phyloP scores from a whole-genome alignment of 2,113 vertebrate genomes.

The Daphoenositta chrysoptera region DNA sequence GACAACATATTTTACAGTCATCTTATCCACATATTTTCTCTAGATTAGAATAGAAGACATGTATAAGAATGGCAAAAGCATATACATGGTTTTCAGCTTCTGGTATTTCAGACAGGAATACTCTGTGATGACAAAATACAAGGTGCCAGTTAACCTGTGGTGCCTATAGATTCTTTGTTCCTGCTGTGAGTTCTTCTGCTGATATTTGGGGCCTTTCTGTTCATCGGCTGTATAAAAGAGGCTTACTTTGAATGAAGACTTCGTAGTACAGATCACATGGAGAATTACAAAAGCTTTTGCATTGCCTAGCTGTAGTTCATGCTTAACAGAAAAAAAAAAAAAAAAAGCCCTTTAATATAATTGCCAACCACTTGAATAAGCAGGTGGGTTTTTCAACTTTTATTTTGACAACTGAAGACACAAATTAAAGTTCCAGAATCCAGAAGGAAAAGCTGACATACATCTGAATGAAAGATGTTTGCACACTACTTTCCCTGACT shows the following conservation, averaged over 20 bases:
- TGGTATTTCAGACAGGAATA: background rate
- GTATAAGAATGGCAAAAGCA: background rate
- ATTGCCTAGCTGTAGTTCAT: background rate
- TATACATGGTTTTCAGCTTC: background rate
- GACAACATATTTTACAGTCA: background rate
- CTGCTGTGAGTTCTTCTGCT: background rate
- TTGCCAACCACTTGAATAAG: background rate
- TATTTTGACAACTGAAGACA: background rate
- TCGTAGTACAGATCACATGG: background rate
- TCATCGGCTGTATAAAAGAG: background rate
- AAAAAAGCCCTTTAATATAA: background rate
- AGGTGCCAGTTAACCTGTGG: background rate
- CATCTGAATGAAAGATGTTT: background rate
- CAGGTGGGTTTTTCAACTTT: background rate
- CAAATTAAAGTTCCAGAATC: background rate
- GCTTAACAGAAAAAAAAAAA: background rate
- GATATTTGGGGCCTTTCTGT: background rate
- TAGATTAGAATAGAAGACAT: background rate
- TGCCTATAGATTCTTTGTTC: background rate
- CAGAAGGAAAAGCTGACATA: background rate
- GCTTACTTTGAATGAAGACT: background rate
- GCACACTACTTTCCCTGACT: background rate
- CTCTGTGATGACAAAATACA: background rate
- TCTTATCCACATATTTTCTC: background rate
- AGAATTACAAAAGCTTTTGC: background rate